phyloP scores from a whole-genome alignment of 1,140 invertebrate genomes.

The Penaeus chinensis region DNA sequence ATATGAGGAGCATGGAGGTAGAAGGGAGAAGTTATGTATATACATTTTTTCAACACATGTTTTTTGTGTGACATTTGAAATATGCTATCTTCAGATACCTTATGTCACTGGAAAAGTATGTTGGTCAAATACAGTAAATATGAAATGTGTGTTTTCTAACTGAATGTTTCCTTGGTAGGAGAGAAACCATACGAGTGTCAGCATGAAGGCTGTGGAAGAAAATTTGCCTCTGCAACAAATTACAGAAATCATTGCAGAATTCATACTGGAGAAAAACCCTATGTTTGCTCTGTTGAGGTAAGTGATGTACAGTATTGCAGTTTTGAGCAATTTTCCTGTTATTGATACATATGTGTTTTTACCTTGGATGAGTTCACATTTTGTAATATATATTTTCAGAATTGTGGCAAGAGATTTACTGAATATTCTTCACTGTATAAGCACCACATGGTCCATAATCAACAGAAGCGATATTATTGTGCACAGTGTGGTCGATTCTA shows the following conservation, averaged over 20 bases:
- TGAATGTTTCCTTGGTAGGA: conserved; percentile 33
- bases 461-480: conserved; percentile 75
- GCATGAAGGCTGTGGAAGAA: conserved; percentile 56
- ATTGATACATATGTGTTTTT: neutral
- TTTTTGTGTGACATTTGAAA: no score
- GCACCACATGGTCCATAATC: conserved; percentile 78
- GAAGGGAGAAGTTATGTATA: no score
- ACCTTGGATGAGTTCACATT: neutral
- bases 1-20: no score
- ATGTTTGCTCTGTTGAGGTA: conserved; percentile 68
- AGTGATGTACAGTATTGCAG: conserved; percentile 36
- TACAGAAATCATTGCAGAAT: conserved; percentile 73
- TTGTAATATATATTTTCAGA: conserved; percentile 67
- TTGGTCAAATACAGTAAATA: no score
- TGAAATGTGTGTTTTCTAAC: no score
- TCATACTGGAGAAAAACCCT: conserved; percentile 63
- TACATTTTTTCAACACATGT: no score
- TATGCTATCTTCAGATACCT: no score
- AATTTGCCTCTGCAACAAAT: conserved; percentile 78
- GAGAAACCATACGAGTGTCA: conserved; percentile 61
- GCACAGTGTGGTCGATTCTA: conserved; percentile 74
- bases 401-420: conserved; percentile 78
- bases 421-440: conserved; percentile 83
- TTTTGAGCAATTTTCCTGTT: neutral
- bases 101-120: no score